Base-by-base conservation (phyloP, 1,140 invertebrate species). In the Neodiprion virginianus region DNA sequence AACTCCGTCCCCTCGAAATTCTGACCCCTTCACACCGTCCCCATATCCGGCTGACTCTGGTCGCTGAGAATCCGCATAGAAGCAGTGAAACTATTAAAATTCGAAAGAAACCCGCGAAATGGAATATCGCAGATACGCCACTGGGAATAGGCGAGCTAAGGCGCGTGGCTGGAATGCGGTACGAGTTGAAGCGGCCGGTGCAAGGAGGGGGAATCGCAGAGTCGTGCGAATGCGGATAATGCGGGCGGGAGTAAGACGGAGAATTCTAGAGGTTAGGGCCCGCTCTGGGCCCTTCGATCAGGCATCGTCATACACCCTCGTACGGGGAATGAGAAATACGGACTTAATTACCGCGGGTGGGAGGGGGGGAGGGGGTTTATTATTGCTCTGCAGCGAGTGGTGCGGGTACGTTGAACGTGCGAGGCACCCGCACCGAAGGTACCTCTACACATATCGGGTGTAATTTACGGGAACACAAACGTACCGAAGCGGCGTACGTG, bases 111-210 rank as follows among this genome's bases (percentile, higher is more conserved):
- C 11, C 8, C 5, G 11, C 53, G n/a, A 61, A 61, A 61, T 61
- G 5, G 28, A 61, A 61, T 61, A 61, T 61, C 53, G 53, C 11
- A 61, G 71, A 74, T 85, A 85, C 84, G 84, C 79, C 79, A 82
- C 77, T 81, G 83, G 79, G 80, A 79, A 79, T 81, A 81, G 80
- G 78, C 80, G 53, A 80, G 28, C 28, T 40, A 40, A 86, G 86
- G 85, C 85, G 83, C 86, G 85, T 87, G 85, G 86, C 85, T 85
- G 86, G 85, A 87, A 87, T 87, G 86, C 80, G 79, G 81, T 80
- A 75, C 79, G 80, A 21, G 17, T 61, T 8, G 53, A 61, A 61
- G 53, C 11, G 5, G 28, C 28, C 28, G 28, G 28, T 40, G 28
- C 28, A 40, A 14, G 0, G 53, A 17, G 53, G 53, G 53, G 53